Evolutionary conservation across 2,797 vertebrate genomes (phyloP).

Genomic region (Fratercula arctica): DNA sequence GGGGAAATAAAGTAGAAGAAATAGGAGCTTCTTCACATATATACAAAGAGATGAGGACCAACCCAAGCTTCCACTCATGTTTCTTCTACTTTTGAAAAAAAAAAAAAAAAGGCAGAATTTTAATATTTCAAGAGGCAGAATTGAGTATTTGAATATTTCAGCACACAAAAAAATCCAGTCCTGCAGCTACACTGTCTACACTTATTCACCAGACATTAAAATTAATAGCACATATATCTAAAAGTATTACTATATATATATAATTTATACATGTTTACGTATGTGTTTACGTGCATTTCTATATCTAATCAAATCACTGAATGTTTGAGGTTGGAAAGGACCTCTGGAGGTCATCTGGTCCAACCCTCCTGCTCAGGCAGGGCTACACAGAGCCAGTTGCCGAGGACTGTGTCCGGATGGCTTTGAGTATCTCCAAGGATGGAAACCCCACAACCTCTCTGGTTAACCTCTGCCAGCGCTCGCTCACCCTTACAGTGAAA

Average conservation of each 20-base stretch:
- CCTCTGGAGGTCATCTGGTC: not conserved
- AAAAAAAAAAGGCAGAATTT: not conserved
- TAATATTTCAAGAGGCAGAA: not conserved
- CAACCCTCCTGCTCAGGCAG: not conserved
- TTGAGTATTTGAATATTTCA: not conserved
- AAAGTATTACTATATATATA: not conserved
- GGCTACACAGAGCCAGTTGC: not conserved
- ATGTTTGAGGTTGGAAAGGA: not conserved
- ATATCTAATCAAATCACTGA: not conserved
- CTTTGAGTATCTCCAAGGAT: not conserved
- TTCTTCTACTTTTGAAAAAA: constrained; percentile 5
- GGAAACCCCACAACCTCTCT: not conserved
- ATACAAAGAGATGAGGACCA: not conserved
- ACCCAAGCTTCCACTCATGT: not conserved
- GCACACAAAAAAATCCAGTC: not conserved
- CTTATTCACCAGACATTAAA: not conserved
- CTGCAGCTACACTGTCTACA: not conserved
- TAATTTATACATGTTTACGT: not conserved
- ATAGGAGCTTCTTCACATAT: not conserved
- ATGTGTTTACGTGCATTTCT: not conserved
- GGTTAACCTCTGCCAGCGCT: not conserved
- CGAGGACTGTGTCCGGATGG: not conserved
- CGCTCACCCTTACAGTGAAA: not conserved
- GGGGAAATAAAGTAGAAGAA: not conserved
- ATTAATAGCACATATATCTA: not conserved